Base-by-base conservation (phyloP, 1,140 invertebrate genomes). In the Leptestheria dahalacensis region DNA sequence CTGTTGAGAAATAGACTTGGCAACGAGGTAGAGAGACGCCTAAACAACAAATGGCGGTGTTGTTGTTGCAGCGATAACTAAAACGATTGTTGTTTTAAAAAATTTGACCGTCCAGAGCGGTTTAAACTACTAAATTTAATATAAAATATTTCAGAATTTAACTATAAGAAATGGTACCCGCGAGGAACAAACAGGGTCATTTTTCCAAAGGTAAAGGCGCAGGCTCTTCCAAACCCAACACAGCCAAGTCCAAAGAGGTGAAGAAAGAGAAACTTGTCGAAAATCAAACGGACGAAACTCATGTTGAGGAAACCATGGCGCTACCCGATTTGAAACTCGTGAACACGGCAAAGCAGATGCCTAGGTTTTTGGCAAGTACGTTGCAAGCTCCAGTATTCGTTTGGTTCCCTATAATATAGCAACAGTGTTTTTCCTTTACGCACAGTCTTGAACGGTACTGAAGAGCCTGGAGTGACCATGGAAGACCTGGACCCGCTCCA, bases 401-500 rank as follows among this genome's bases (percentile, higher is more conserved):
- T 25, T 1, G 1, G 18, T n/a, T n/a, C n/a, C n/a, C n/a, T n/a
- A n/a, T n/a, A n/a, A n/a, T n/a, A n/a, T n/a, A n/a, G n/a, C n/a
- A n/a, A n/a, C n/a, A n/a, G n/a, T n/a, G 2, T 55, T 33, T 29
- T n/a, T 28, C 11, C 33, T 28, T 29, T 62, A 61, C 61, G 25
- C 57, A 52, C 57, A 21, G 18, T 62, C 63, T 60, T 61, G 23
- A 66, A 61, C 68, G 71, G 79, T 85, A 67, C 73, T 29, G 66
- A 74, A n/a, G 80, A 82, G 41, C 82, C 84, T 59, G 77, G 78
- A 33, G 73, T 87, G 1, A 51, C 59, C 9, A 82, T 86, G 70
- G 89, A 93, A 63, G 90, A 95, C 69, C 72, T 95, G 12, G 89
- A 94, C 69, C 76, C 77, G 0, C 72, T 95, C 11, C 91, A 96